Evolutionary conservation across 2,797 vertebrate species (phyloP), one percentile per base, ranked within the genome.

Genomic region (Spea hammondii): DNA sequence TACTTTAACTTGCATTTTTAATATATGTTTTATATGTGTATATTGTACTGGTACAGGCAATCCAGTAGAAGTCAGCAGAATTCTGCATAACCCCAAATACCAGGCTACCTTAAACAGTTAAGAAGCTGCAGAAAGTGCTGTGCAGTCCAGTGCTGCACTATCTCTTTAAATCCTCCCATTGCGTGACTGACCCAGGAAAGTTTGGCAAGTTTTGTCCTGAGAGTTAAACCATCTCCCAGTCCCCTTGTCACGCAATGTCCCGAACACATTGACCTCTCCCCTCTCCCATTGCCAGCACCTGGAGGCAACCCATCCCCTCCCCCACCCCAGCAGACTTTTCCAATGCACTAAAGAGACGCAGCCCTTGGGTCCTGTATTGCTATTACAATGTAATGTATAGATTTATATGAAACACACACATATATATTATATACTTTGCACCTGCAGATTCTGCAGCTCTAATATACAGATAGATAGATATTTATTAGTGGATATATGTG

Each of bases 111-210:
- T 77, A 82, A 72, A 55, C 75, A 73, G 45, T 73, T 72, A 82
- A 77, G 79, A 75, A 73, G 65, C 70, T 51, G 32, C 47, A 51
- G 45, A 64, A 17, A 45, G 53, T 67, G 54, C 55, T 12, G 8
- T 12, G 55, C 55, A 10, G 11, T 54, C 32, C 67, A 55, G n/a
- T 70, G 74, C 70, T 70, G 78, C 70, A 57, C 53, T 70, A 69
- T 80, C 83, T 74, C 82, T 85, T 78, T 83, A 75, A 83, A 73
- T 78, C 80, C 84, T 78, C 79, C 85, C 53, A 59, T 91, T 80
- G 90, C 89, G 90, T 91, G 91, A 90, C 87, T 83, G 85, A 85
- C 87, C 89, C 79, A 73, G 84, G 83, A 84, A 77, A 82, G 79
- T 84, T 70, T 65, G 54, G 82, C 83, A 76, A 53, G 84, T 82